Evolutionary conservation across 2,888 invertebrate species (phyloP), one percentile per base, ranked within the genome.

Genomic region (Hirudinaria manillensis): DNA sequence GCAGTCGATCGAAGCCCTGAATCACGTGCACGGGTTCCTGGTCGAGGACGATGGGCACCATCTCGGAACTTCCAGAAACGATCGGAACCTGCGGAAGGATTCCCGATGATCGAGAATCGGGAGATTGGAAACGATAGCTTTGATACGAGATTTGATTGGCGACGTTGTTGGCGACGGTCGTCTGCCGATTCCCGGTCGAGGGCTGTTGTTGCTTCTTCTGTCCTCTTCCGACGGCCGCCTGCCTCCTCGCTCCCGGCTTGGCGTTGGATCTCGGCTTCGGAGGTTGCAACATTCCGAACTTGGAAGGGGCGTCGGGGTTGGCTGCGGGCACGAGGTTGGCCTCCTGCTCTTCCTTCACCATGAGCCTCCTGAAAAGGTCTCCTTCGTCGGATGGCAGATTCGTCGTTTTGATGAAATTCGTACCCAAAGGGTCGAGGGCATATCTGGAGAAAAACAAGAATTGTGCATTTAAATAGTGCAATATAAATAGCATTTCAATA

Each of bases 211-310:
- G 24, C 61, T 29, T 61, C 61, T 29, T 61, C 61, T 61, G 61
- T 6, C 61, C 61, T 24, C 61, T 16, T 16, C 61, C 61, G 24
- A 29, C 21, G 24, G 61, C 29, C 61, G 61, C 61, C 19, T 68
- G 34, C 19, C 68, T 68, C 68, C 68, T 68, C 68, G n/a, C 68
- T n/a, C 68, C 36, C 32, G 34, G 34, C 32, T 34, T 36, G 68
- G 27, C 19, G 13, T n/a, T 61, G 61, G 6, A 13, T 27, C 61
- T 16, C 24, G 61, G 24, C 29, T 61, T 61, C 24, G 61, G 61
- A 10, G 29, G 61, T 24, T 24, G 61, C 13, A 61, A 19, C 61
- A 24, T 29, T n/a, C 61, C 61, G 29, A 61, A 61, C 29, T 61
- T 61, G 7, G 61, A 27, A 29, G 61, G 24, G 61, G 61, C 61